Conservation (phyloP, 2,888 invertebrate species). For the Drosophila testacea region DNA sequence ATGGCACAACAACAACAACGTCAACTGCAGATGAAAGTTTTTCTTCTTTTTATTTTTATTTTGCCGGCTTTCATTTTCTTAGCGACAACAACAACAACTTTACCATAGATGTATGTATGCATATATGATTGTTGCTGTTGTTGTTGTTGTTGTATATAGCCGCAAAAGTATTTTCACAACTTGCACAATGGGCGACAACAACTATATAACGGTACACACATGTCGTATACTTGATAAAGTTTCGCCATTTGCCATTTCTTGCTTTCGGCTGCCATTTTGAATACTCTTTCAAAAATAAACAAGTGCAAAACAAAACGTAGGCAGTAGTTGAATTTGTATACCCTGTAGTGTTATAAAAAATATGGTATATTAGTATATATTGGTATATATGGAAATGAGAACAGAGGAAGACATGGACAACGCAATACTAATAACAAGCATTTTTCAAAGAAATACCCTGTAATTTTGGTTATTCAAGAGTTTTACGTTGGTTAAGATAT, state of each 20-base stretch:
- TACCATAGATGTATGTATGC: not conserved
- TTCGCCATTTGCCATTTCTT: slow-evolving; percentile 18
- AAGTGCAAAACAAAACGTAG: not conserved
- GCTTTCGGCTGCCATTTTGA: slow-evolving; percentile 11
- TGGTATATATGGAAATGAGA: not conserved
- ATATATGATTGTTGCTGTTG: not conserved
- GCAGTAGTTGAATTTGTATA: not conserved
- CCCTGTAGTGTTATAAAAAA: not conserved
- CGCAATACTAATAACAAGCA: too few species aligned
- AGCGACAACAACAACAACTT: slow-evolving; percentile 18
- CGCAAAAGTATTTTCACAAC: slow-evolving; percentile 36
- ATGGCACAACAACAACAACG: slow-evolving; percentile 49
- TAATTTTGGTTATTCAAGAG: too few species aligned
- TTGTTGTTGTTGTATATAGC: slow-evolving; percentile 14
- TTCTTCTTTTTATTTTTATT: slow-evolving; percentile 26
- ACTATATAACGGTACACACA: slow-evolving; percentile 18
- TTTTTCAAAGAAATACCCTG: too few species aligned
- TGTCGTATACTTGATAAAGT: slow-evolving; percentile 50
- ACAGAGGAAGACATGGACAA: too few species aligned
- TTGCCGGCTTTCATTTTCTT: slow-evolving; percentile 44
- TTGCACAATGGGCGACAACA: slow-evolving; percentile 27
- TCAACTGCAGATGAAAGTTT: slow-evolving; percentile 61
- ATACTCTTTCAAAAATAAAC: slow-evolving; percentile 6
- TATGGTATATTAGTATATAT: not conserved
- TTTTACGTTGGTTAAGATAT: too few species aligned